Evolutionary conservation across 2,113 vertebrate genomes (phyloP).

Genomic region (Sciurus niger): DNA sequence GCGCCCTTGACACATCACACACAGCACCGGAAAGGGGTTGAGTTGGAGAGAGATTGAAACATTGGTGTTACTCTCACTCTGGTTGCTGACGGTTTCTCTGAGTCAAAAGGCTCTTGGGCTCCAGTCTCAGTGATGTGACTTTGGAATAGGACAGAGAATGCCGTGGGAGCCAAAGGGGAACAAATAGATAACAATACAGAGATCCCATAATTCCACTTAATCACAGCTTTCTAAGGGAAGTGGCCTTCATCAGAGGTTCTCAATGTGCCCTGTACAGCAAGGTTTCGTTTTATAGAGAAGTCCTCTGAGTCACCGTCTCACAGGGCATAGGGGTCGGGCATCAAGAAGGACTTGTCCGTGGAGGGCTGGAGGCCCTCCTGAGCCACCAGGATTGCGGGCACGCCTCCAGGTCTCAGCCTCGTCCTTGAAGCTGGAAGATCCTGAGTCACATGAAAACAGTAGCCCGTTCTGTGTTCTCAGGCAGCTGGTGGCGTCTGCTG

Average conservation of each 20-base stretch:
- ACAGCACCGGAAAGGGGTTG: conserved; percentile 2
- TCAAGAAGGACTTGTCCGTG: neutral
- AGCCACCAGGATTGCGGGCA: accelerated
- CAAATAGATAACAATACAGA: neutral
- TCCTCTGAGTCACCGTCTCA: neutral
- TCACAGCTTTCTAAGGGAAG: conserved; percentile 4
- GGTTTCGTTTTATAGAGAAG: neutral
- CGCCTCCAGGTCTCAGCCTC: neutral
- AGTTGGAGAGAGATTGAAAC: neutral
- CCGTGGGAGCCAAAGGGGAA: conserved; percentile 1
- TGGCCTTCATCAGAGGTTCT: neutral
- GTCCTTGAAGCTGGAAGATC: conserved; percentile 43
- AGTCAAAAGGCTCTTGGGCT: conserved; percentile 26
- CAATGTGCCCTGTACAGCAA: neutral
- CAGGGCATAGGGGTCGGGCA: neutral
- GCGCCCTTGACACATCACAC: neutral
- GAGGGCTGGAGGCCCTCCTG: neutral
- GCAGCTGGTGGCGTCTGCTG: conserved; percentile 18
- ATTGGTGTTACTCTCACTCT: neutral
- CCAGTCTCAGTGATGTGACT: conserved; percentile 53
- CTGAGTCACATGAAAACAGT: conserved; percentile 65
- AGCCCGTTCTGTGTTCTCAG: neutral
- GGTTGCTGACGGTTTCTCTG: conserved; percentile 11
- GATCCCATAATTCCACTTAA: neutral
- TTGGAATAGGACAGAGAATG: conserved; percentile 40